A percentile compares a stretch with the other conserved stretches of the same genome.
phyloP scores from a whole-genome alignment of 2,888 invertebrate genomes.

The Dysmachus trigonus region DNA sequence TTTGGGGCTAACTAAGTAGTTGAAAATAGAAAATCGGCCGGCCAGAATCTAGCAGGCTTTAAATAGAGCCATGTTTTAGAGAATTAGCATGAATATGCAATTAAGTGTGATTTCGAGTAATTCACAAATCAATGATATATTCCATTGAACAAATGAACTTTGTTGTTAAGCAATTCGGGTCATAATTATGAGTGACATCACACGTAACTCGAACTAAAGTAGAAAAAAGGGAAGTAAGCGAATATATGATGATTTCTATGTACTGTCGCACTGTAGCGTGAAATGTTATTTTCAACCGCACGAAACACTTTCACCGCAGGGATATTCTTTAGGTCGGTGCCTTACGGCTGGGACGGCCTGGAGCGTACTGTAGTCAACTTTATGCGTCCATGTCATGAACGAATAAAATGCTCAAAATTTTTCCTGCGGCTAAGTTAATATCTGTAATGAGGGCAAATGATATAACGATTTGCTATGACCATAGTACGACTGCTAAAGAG shows the following conservation, averaged over 20 bases:
- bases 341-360: not conserved
- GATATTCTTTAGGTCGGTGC: not conserved
- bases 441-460: not conserved
- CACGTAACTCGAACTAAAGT: not conserved
- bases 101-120: not conserved
- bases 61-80: not conserved
- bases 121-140: not conserved
- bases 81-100: not conserved
- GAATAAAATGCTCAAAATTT: not conserved
- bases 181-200: not conserved
- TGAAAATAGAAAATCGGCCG: not conserved
- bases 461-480: not conserved
- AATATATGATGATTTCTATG: not conserved
- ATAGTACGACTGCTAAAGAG: not conserved
- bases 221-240: not conserved
- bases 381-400: not conserved
- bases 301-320: not conserved
- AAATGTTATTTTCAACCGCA: not conserved
- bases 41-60: not conserved
- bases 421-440: not conserved
- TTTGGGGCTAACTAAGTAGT: no score
- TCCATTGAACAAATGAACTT: not conserved
- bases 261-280: not conserved
- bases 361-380: not conserved
- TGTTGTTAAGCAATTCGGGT: not conserved